Base-by-base conservation (phyloP, 2,888 invertebrate species). In the Drosophila koepferae region DNA sequence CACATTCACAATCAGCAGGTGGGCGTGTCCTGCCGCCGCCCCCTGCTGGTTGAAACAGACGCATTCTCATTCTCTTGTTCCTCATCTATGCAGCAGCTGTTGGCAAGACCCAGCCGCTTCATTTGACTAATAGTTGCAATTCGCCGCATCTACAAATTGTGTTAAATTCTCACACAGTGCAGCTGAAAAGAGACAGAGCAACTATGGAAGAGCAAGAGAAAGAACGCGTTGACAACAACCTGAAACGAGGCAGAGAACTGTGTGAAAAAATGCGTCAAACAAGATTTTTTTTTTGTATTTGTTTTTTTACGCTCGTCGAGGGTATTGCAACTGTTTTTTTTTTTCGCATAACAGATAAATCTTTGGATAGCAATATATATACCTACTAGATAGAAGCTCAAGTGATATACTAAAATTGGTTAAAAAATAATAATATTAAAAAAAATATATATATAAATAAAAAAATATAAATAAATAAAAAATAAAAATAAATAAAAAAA, bases 1-100 rank as follows among this genome's bases (percentile, higher is more conserved):
- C 70, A 3, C 40, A 64, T 40, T 40, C 55, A 31, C 44, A 61
- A 60, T 44, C 51, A 56, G 51, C 71, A 68, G 56, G 58, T 72
- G 63, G 71, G 71, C 71, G 71, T 69, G 70, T 51, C 70, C 20
- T 3, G 49, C 28, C 18, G 1, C 4, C 43, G 5, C 43, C 43
- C 43, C 63, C 28, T 10, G 59, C 55, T 44, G 62, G 46, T 41
- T 63, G 59, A 63, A 62, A 62, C 70, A 62, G 41, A 69, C 56
- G 71, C 51, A 69, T 62, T 69, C 55, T 41, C 46, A 43, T 23
- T 12, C 38, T 31, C 23, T n/a, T 28, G 14, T 12, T 28, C n/a
- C 8, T 6, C 38, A 16, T 55, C 6, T 6, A 28, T 28, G 28
- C 28, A 28, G n/a, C 40, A 16, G 40, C 43, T 9, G 31, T 5